Percentiles rank a stretch among this genome's conserved stretches.
phyloP scores from a whole-genome alignment of 2,888 invertebrate genomes.

The Stegophylla sp. region DNA sequence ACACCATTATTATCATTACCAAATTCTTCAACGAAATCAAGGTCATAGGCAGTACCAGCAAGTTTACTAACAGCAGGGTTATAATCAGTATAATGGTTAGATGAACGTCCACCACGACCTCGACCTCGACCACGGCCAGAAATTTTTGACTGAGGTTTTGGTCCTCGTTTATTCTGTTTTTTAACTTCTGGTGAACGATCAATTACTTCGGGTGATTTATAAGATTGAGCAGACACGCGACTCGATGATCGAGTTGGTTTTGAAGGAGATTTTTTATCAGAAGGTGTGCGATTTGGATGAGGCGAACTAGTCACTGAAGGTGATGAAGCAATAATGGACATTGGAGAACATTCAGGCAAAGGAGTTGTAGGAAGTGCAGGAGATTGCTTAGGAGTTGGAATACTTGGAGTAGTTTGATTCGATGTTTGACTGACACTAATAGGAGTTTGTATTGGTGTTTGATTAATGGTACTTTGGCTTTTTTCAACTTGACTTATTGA shows the following conservation, averaged over 20 bases:
- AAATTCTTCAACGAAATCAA: conserved; percentile 84
- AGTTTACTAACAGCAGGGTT: conserved; percentile 80
- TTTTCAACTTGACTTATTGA: conserved; percentile 31
- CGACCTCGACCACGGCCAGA: conserved; percentile 64
- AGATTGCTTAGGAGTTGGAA: conserved; percentile 54
- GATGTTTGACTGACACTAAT: conserved; percentile 51
- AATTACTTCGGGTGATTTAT: conserved; percentile 75
- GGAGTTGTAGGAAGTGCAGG: conserved; percentile 58
- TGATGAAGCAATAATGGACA: conserved; percentile 50
- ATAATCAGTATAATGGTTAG: conserved; percentile 64
- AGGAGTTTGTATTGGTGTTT: conserved; percentile 45
- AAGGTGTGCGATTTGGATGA: conserved; percentile 57
- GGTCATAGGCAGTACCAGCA: conserved; percentile 85
- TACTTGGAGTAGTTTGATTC: conserved; percentile 48
- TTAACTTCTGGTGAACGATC: conserved; percentile 71
- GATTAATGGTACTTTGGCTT: conserved; percentile 36
- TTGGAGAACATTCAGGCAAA: conserved; percentile 54
- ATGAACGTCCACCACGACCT: conserved; percentile 66
- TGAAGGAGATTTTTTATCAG: conserved; percentile 69
- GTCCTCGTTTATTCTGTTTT: conserved; percentile 64
- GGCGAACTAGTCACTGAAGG: conserved; percentile 68
- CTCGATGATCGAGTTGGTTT: conserved; percentile 71
- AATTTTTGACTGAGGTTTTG: conserved; percentile 68
- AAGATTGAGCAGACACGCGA: conserved; percentile 69
- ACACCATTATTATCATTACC: conserved; percentile 70